phyloP scores from a whole-genome alignment of 1,140 invertebrate species.

The Mactra quadrangularis region DNA sequence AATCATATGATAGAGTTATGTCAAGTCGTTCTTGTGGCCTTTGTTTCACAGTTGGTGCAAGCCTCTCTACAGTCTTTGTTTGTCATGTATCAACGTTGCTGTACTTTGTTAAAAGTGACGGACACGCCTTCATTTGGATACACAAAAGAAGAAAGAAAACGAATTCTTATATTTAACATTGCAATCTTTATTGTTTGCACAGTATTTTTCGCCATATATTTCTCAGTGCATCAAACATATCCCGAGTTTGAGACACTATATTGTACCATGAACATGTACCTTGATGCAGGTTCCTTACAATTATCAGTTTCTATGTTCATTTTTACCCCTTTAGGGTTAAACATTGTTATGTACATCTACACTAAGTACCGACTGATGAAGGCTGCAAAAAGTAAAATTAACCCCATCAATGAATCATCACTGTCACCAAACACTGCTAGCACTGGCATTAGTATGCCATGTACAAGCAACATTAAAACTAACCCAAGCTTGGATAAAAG shows the following conservation, averaged over 20 bases:
- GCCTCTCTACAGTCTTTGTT: background rate
- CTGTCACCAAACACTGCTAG: too few relatives aligned
- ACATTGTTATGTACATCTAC: background rate
- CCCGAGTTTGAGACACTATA: background rate
- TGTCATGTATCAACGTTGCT: background rate
- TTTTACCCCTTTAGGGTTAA: background rate
- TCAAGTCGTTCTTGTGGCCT: background rate
- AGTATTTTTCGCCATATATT: background rate
- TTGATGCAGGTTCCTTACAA: background rate
- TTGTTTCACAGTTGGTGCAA: conserved; percentile 5
- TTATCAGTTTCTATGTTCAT: background rate
- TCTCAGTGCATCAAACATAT: background rate
- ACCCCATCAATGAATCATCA: too few relatives aligned
- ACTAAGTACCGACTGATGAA: too few relatives aligned
- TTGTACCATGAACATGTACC: background rate
- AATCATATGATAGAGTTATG: background rate
- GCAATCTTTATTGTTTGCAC: background rate
- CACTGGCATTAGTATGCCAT: too few relatives aligned
- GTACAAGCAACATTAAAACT: too few relatives aligned
- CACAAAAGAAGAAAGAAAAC: background rate
- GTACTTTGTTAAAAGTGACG: background rate
- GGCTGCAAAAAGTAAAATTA: too few relatives aligned
- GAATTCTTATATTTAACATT: background rate
- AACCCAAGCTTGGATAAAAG: too few relatives aligned
- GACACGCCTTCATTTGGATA: background rate